A percentile compares a stretch with the other conserved stretches of the same genome.
These are phyloP conservation scores for Spilarctia lutea DNA, from an alignment of 2,888 invertebrate species.

Conservation along the genomic window DNA sequence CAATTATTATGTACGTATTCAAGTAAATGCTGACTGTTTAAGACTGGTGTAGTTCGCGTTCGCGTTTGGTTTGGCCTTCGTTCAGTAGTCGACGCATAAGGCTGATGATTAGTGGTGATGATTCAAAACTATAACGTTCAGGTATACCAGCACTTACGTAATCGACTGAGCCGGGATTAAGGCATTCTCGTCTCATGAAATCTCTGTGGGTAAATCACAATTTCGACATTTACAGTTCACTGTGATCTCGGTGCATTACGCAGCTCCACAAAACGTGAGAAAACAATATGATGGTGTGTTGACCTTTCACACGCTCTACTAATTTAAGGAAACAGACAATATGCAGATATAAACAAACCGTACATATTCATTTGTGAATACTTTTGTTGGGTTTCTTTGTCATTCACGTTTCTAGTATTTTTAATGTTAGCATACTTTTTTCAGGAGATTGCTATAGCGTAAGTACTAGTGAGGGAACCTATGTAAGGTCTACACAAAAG, in stretches of 20 bases:
- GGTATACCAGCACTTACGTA: conserved; percentile 5
- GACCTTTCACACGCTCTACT: conserved; percentile 65
- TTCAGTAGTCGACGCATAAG: not conserved
- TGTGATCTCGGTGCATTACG: conserved; percentile 41
- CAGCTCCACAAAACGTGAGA: conserved; percentile 33
- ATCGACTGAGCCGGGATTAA: not conserved
- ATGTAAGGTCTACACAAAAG: too few species aligned
- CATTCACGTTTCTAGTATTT: not conserved
- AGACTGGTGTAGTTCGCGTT: too few species aligned
- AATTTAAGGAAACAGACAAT: conserved; percentile 49
- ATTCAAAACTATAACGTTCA: not conserved
- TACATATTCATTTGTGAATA: not conserved
- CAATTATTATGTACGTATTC: too few species aligned
- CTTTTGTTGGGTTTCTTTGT: not conserved
- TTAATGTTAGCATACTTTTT: not conserved
- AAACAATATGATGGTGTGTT: conserved; percentile 40
- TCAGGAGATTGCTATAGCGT: not conserved
- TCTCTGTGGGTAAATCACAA: conserved; percentile 37
- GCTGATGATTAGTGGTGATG: not conserved
- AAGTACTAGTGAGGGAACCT: not conserved
- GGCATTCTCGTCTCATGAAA: conserved; percentile 48
- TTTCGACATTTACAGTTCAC: conserved; percentile 50
- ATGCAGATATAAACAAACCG: conserved; percentile 26
- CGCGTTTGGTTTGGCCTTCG: too few species aligned
- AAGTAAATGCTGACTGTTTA: too few species aligned